Evolutionary conservation across 2,888 invertebrate species (phyloP).

Genomic region (Loripinus fragilis): DNA sequence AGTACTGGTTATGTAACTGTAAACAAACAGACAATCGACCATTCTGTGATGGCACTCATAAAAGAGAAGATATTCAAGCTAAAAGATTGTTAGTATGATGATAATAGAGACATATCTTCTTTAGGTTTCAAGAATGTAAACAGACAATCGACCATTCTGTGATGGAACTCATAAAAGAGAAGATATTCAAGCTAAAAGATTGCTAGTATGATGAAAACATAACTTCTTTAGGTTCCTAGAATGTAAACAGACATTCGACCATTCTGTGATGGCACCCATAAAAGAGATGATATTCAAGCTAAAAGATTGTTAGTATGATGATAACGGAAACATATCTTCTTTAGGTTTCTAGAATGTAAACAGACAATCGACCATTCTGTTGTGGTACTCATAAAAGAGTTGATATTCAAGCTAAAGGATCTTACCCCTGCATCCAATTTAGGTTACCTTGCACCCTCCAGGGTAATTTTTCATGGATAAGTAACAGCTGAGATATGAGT

Average conservation of each 20-base stretch:
- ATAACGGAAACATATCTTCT: no score
- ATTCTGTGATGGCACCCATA: constrained; percentile 98
- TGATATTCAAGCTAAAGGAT: constrained; percentile 61
- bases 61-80: constrained; percentile 80
- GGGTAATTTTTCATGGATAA: no score
- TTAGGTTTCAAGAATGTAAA: constrained; percentile 99
- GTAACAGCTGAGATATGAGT: no score
- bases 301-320: constrained; percentile 26
- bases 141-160: constrained; percentile 98
- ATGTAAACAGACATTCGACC: constrained; percentile 95
- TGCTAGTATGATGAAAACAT: no score
- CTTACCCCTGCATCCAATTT: no score
- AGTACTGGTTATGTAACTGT: constrained; percentile 99
- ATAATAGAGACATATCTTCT: no score
- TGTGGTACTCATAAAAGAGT: constrained; percentile 94
- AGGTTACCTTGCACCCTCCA: no score
- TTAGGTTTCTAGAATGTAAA: constrained; percentile 99
- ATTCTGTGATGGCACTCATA: constrained; percentile 98
- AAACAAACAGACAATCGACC: constrained; percentile 97
- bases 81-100: constrained; percentile 26
- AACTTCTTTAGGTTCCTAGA: no score
- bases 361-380: constrained; percentile 98
- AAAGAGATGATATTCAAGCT: constrained; percentile 80
- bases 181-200: constrained; percentile 61
- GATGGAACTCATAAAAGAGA: constrained; percentile 94